Conservation (phyloP, 2,113 vertebrate species). For the Pagrus major region DNA sequence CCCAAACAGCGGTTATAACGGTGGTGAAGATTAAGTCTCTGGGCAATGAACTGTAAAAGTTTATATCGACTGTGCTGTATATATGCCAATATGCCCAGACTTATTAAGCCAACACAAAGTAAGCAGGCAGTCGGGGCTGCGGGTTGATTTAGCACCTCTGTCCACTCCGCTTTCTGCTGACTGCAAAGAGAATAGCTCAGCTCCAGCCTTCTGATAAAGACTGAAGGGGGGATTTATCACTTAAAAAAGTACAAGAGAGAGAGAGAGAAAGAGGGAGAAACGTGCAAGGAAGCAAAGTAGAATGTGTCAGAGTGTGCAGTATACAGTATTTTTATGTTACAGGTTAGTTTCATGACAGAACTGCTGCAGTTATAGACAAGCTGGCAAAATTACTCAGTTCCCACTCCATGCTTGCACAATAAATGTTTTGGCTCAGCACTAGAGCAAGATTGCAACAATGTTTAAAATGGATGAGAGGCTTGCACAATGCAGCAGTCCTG, state of each 20-base stretch:
- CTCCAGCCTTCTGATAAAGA: constrained; percentile 64
- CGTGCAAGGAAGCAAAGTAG: constrained; percentile 23
- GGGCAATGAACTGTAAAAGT: constrained; percentile 69
- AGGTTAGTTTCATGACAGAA: constrained; percentile 39
- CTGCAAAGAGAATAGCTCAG: constrained; percentile 68
- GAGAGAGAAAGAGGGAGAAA: constrained; percentile 1
- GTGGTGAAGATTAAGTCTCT: constrained; percentile 63
- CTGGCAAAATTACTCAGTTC: constrained; percentile 29
- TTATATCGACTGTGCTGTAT: constrained; percentile 72
- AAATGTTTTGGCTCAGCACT: constrained; percentile 27
- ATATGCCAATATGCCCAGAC: constrained; percentile 73
- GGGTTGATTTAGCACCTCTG: constrained; percentile 74
- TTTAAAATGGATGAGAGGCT: constrained; percentile 31
- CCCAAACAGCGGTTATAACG: constrained; percentile 35
- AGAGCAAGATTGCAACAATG: constrained; percentile 1
- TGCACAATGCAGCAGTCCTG: not conserved
- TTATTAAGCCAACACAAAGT: constrained; percentile 77
- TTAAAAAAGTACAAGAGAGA: constrained; percentile 21
- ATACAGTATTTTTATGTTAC: constrained; percentile 35
- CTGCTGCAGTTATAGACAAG: constrained; percentile 28
- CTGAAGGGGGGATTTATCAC: constrained; percentile 70
- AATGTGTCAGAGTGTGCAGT: constrained; percentile 28
- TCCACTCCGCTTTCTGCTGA: constrained; percentile 71
- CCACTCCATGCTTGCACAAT: not conserved
- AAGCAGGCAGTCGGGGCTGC: constrained; percentile 46